Evolutionary conservation across 2,888 invertebrate genomes (phyloP), one percentile per base, ranked within the genome.

Genomic region (Polyommatus icarus): DNA sequence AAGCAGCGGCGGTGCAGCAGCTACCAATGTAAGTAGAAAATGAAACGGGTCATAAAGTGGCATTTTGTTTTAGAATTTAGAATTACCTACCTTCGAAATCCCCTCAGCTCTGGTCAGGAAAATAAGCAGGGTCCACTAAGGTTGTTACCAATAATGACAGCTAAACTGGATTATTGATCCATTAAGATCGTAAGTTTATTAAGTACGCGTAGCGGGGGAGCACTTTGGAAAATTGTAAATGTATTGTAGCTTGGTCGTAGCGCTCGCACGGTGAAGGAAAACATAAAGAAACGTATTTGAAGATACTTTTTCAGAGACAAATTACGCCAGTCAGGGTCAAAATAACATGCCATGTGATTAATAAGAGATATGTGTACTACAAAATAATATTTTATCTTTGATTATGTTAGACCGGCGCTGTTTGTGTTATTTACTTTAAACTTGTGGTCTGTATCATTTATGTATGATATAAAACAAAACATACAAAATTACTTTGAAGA

Each of bases 191-290:
- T 67, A 29, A 67, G 29, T 67, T 67, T 67, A 54, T 75, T 75
- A 75, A 24, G 73, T 54, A 75, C 75, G 75, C 75, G 32, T 24
- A 73, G 50, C 50, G 50, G 50, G 75, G 75, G 50, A 50, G 75
- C 75, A 75, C 75, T 75, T 54, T 54, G 54, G 75, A 75, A 50
- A 75, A 75, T 75, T 54, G 75, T 75, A 75, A 75, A 20, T 54
- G 54, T 24, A 18, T 18, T 18, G 10, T 29, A 50, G 6, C 50
- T 50, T 46, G 40, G 75, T 12, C 50, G 54, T 15, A 50, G 75
- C 18, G 29, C 29, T 29, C 67, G 7, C 12, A 67, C 18, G 18
- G 18, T 10, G 12, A 61, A 32, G 29, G 67, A 4, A 29, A 29
- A 29, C 29, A 15, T 18, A 12, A 32, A 15, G 6, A 67, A 67